Percentiles rank a stretch among this genome's conserved stretches.
Evolutionary conservation across 2,797 vertebrate genomes (phyloP).

Genomic region (Catharus ustulatus): DNA sequence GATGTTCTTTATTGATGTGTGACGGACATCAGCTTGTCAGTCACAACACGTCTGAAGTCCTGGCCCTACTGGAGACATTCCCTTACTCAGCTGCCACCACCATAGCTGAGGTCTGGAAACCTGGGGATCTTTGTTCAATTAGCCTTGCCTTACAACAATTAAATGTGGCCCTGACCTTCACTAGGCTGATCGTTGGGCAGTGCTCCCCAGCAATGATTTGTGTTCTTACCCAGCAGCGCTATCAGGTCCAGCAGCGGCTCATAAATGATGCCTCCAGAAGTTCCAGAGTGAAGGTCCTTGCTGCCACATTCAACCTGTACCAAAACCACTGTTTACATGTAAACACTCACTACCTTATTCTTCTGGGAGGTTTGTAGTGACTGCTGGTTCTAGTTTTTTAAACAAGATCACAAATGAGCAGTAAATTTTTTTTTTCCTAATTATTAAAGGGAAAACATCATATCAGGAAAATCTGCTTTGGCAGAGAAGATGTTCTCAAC

Average conservation of each 20-base stretch:
- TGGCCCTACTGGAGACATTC: not conserved
- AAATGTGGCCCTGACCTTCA: not conserved
- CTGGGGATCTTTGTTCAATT: not conserved
- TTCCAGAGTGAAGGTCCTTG: constrained; percentile 91
- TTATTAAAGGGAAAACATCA: not conserved
- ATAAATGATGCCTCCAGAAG: constrained; percentile 87
- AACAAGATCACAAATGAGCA: not conserved
- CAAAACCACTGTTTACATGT: not conserved
- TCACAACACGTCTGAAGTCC: not conserved
- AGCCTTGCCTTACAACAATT: not conserved
- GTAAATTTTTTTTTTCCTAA: not conserved
- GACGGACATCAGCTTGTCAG: not conserved
- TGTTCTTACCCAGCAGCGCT: constrained; percentile 84
- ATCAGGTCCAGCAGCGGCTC: constrained; percentile 91
- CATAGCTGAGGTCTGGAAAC: not conserved
- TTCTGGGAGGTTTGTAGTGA: not conserved
- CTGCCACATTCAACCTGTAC: constrained; percentile 85
- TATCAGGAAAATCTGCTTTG: not conserved
- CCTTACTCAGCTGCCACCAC: not conserved
- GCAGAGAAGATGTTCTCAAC: not conserved
- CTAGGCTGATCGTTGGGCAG: not conserved
- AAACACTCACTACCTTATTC: rapidly evolving
- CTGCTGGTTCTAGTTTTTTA: not conserved
- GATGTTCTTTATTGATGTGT: not conserved
- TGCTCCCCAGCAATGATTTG: not conserved